These are phyloP conservation scores for Cossypha dichroa DNA, from an alignment of 2,797 vertebrate genomes.

Conservation along the genomic window DNA sequence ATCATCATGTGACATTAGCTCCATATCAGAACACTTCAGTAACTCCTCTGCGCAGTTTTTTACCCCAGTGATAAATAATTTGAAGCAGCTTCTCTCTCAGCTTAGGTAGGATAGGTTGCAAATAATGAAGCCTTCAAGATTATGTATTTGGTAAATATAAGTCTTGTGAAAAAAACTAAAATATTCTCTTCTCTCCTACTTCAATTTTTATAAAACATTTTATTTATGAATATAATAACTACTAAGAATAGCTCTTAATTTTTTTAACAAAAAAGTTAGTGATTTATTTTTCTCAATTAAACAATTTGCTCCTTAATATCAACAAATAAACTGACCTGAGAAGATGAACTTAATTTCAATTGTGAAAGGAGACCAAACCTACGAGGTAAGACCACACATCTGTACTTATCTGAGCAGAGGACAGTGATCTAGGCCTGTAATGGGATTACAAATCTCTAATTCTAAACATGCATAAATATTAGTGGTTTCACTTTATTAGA, in stretches of 20 bases:
- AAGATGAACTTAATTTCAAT: neutral
- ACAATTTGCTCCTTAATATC: neutral
- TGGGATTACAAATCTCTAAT: conserved; percentile 1
- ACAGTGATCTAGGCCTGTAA: conserved; percentile 12
- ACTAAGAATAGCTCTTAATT: neutral
- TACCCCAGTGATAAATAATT: neutral
- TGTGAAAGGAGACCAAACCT: neutral
- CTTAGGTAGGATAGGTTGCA: neutral
- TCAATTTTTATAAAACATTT: neutral
- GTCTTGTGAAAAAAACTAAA: neutral
- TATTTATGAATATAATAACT: neutral
- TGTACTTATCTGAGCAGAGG: neutral
- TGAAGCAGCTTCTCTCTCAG: neutral
- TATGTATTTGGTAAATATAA: neutral
- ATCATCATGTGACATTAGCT: neutral
- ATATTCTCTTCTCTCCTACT: neutral
- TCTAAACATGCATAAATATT: conserved; percentile 41
- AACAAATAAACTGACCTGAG: neutral
- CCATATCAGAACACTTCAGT: neutral
- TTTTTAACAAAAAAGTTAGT: neutral
- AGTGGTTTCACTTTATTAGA: conserved; percentile 39
- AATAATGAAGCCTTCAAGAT: neutral
- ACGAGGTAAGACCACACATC: neutral
- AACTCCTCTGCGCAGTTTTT: neutral
- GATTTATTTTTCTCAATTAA: neutral